These are phyloP conservation scores for Tupaia tana DNA, from an alignment of 2,113 vertebrate genomes.

Conservation along the genomic window DNA sequence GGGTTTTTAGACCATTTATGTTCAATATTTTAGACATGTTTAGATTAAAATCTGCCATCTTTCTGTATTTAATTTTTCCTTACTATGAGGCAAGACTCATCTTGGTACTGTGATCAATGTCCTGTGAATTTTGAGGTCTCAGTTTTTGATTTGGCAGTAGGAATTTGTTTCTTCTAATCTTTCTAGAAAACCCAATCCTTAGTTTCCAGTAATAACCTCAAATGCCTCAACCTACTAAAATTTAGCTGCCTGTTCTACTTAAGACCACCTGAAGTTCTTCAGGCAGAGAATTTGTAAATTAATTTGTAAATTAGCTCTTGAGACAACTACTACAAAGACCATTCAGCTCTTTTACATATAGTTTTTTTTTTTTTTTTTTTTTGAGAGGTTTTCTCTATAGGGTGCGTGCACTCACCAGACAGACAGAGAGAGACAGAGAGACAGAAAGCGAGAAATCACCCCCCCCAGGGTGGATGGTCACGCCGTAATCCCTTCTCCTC, in stretches of 20 bases:
- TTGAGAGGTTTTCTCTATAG: neutral
- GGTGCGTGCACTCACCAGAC: too few relatives aligned
- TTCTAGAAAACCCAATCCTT: neutral
- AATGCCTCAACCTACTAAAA: neutral
- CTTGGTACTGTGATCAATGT: neutral
- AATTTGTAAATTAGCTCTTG: too few relatives aligned
- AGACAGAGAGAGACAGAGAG: too few relatives aligned
- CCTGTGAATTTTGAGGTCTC: neutral
- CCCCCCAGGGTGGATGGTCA: too few relatives aligned
- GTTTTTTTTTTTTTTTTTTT: neutral
- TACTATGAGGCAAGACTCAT: too few relatives aligned
- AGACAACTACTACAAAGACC: too few relatives aligned
- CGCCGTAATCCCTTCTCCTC: too few relatives aligned
- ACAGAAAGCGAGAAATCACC: too few relatives aligned
- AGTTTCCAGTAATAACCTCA: neutral
- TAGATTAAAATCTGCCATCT: neutral
- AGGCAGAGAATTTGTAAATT: too few relatives aligned
- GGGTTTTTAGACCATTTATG: neutral
- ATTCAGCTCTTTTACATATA: too few relatives aligned
- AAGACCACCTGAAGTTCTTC: neutral
- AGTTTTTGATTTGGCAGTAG: neutral
- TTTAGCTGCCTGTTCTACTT: neutral
- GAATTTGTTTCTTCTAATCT: neutral
- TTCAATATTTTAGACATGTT: neutral
- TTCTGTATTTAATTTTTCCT: neutral